Evolutionary conservation across 2,888 invertebrate species (phyloP).

Genomic region (Lingula anatina): DNA sequence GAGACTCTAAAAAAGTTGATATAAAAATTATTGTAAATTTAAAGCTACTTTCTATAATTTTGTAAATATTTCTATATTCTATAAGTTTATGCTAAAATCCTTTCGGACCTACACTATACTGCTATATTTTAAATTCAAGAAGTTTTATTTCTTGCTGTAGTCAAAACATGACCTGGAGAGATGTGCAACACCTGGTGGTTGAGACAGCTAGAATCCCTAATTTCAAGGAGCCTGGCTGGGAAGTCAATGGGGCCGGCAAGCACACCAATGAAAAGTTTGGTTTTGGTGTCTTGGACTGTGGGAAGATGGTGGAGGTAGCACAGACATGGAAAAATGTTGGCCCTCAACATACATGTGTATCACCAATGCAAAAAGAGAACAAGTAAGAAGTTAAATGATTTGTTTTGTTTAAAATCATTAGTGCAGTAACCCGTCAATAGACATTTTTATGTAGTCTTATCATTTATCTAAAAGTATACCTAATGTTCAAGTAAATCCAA

Average conservation of each 20-base stretch:
- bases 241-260: conserved; percentile 42
- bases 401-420: too few relatives aligned
- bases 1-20: too few relatives aligned
- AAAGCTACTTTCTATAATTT: too few relatives aligned
- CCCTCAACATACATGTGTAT: conserved; percentile 43
- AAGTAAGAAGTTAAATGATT: conserved; percentile 11
- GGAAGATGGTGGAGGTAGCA: conserved; percentile 43
- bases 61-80: too few relatives aligned
- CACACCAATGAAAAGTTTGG: conserved; percentile 46
- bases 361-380: conserved; percentile 10
- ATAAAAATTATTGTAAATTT: too few relatives aligned
- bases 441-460: too few relatives aligned
- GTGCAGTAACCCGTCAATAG: too few relatives aligned
- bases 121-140: too few relatives aligned
- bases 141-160: conserved; percentile 21
- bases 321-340: conserved; percentile 44
- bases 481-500: too few relatives aligned
- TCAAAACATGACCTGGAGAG: conserved; percentile 45
- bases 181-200: conserved; percentile 48
- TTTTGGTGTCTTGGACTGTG: conserved; percentile 48
- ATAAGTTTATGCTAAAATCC: too few relatives aligned
- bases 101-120: too few relatives aligned
- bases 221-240: conserved; percentile 57
- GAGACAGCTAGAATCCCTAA: conserved; percentile 35
- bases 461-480: too few relatives aligned